Conservation (phyloP, 2,113 vertebrate genomes). For the Tringa solitaria region DNA sequence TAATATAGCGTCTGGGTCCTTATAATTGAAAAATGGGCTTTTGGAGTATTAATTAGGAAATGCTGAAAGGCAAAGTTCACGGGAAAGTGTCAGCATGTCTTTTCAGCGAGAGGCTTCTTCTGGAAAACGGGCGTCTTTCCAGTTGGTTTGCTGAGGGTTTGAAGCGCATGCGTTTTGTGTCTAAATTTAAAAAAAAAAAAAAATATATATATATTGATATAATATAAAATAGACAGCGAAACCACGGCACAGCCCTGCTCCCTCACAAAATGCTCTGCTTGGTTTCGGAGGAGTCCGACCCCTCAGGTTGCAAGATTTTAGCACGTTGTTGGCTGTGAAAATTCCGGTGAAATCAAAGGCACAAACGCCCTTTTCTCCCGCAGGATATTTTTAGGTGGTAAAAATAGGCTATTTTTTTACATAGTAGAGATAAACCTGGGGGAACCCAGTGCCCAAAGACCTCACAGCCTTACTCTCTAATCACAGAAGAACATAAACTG, state of each 20-base stretch:
- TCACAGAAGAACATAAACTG: conserved; percentile 19
- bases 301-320: background rate
- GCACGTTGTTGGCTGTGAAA: background rate
- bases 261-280: background rate
- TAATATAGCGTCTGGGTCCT: background rate
- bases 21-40: background rate
- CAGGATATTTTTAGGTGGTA: background rate
- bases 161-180: background rate
- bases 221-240: background rate
- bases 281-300: background rate
- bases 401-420: background rate
- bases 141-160: background rate
- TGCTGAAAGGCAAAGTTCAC: background rate
- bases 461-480: background rate
- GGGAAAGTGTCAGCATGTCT: background rate
- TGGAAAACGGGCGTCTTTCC: background rate
- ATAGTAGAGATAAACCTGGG: background rate
- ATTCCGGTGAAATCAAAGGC: background rate
- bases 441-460: background rate
- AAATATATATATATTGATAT: background rate
- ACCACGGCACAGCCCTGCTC: background rate
- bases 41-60: background rate
- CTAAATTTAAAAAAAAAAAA: background rate
- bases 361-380: background rate
- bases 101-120: background rate